A percentile compares a stretch with the other conserved stretches of the same genome.
These are phyloP conservation scores for Dinomys branickii DNA, from an alignment of 2,113 vertebrate species.

Conservation along the genomic window DNA sequence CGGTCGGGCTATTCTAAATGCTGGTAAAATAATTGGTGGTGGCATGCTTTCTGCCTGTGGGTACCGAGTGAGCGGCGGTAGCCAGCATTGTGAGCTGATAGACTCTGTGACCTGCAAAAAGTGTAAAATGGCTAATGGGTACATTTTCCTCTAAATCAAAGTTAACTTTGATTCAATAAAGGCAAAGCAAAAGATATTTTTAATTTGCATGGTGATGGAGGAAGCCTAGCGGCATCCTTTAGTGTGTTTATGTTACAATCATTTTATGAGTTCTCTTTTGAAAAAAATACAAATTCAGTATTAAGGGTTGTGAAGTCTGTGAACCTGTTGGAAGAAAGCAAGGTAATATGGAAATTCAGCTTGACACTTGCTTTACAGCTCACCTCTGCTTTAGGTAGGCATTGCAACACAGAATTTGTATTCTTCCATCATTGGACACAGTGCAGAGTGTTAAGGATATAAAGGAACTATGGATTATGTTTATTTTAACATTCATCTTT, in stretches of 20 bases:
- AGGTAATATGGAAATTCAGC: conserved; percentile 56
- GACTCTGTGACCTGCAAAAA: conserved; percentile 40
- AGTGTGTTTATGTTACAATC: conserved; percentile 56
- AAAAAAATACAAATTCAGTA: conserved; percentile 27
- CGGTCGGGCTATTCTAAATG: conserved; percentile 52
- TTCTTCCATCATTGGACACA: conserved; percentile 13
- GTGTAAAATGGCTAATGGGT: conserved; percentile 59
- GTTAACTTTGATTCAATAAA: conserved; percentile 76
- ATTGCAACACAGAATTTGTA: conserved; percentile 11
- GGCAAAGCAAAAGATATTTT: conserved; percentile 59
- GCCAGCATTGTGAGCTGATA: conserved; percentile 52
- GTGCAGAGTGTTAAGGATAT: conserved; percentile 31
- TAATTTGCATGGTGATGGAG: conserved; percentile 32
- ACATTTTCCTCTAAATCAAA: conserved; percentile 60
- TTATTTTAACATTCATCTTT: conserved; percentile 51
- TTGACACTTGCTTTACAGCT: conserved; percentile 47
- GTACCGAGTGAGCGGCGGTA: conserved; percentile 59
- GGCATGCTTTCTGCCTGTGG: conserved; percentile 66
- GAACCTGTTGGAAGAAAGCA: conserved; percentile 75
- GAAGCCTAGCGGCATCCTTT: conserved; percentile 20
- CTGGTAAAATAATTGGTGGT: conserved; percentile 59
- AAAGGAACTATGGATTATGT: conserved; percentile 25
- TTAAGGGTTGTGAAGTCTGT: conserved; percentile 68
- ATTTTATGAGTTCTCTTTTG: conserved; percentile 20
- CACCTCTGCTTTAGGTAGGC: not conserved